Evolutionary conservation across 2,888 invertebrate genomes (phyloP).

Genomic region (Ceriagrion tenellum): DNA sequence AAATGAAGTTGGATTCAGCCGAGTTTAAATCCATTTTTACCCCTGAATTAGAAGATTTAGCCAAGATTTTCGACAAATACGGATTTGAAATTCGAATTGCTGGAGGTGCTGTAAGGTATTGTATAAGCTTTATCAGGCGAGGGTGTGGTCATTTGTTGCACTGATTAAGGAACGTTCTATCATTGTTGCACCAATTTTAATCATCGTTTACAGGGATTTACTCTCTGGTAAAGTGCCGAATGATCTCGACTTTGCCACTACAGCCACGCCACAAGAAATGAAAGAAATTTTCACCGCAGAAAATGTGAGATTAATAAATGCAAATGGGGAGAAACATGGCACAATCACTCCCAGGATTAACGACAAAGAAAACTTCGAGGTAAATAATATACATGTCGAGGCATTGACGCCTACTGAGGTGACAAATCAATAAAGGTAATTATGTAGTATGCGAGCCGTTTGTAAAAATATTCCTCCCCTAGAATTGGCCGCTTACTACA

Average conservation of each 20-base stretch:
- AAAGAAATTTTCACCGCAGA: slow-evolving; percentile 93
- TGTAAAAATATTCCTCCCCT: too few species aligned
- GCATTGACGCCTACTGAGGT: too few species aligned
- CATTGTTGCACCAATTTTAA: background rate
- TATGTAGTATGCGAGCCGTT: too few species aligned
- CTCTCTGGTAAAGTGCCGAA: slow-evolving; percentile 89
- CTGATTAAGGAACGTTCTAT: background rate
- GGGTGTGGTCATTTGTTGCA: background rate
- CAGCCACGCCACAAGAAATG: slow-evolving; percentile 98
- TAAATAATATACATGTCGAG: too few species aligned
- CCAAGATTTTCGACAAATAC: slow-evolving; percentile 88
- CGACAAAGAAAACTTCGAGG: slow-evolving; percentile 95
- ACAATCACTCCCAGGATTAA: slow-evolving; percentile 97
- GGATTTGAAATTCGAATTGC: slow-evolving; percentile 94
- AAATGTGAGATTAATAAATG: slow-evolving; percentile 93
- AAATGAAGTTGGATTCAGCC: slow-evolving; percentile 85
- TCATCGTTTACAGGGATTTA: slow-evolving; percentile 82
- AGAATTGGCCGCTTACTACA: too few species aligned
- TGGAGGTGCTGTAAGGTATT: slow-evolving; percentile 95
- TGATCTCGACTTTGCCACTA: slow-evolving; percentile 98
- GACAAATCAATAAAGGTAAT: too few species aligned
- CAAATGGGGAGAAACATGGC: slow-evolving; percentile 95
- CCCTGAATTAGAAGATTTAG: slow-evolving; percentile 86
- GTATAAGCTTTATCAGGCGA: background rate
- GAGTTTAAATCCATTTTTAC: slow-evolving; percentile 91